Evolutionary conservation across 2,888 invertebrate genomes (phyloP), one percentile per base, ranked within the genome.

Genomic region (Kryphioiulus occultus): DNA sequence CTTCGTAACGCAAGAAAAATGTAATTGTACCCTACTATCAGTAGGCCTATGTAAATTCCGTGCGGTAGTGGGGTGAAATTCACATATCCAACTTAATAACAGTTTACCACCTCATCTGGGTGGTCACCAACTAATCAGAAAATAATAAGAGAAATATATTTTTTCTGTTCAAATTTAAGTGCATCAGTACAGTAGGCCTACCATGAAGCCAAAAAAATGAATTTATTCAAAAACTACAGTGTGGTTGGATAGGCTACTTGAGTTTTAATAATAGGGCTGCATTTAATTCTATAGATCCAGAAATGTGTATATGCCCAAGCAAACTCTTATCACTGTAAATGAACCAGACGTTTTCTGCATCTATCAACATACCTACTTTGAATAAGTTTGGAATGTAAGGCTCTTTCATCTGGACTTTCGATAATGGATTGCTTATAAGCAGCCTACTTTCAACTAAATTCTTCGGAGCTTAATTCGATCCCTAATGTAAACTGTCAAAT

Each of bases 381-480:
- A 30, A 30, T 78, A 78, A 12, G 30, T 32, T 78, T 30, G 78
- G 78, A 78, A 78, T 78, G 78, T 26, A 30, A 78, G 78, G 17
- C 78, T 78, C 78, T 78, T 78, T 78, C 78, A 78, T 26, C 78
- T 32, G 12, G 30, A 78, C 78, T 78, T 78, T 30, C 78, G 30
- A 78, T 78, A 30, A 78, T 78, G 78, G 78, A 78, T 78, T 32
- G 30, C 78, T 78, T 26, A 30, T 78, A 78, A 78, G 78, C 78
- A 78, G 78, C 78, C 78, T 78, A 78, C 78, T 78, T 78, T 78
- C 78, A 78, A 78, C 78, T 4, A 78, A 78, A 78, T 78, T 78
- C 78, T 78, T 78, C 30, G 30, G 26, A 17, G 78, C 78, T 78
- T 78, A 78, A 78, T 78, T 78, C 26, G 78, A 78, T 26, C 78